A percentile compares a stretch with the other conserved stretches of the same genome.
These are phyloP conservation scores for Mya arenaria DNA, from an alignment of 1,140 invertebrate genomes.

Conservation along the genomic window DNA sequence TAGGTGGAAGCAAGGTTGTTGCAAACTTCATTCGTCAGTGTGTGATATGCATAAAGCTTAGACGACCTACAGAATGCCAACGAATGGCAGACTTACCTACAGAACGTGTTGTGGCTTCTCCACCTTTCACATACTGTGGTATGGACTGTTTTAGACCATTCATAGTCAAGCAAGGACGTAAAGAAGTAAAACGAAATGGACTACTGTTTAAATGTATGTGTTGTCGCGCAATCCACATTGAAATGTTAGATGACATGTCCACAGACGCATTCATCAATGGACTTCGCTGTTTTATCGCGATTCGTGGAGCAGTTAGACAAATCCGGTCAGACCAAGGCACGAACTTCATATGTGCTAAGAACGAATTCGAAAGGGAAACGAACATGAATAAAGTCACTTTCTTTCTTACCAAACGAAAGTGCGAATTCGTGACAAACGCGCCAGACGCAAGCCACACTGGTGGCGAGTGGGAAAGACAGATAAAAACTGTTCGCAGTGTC, in stretches of 20 bases:
- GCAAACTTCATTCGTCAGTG: constrained; percentile 39
- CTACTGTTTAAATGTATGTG: constrained; percentile 59
- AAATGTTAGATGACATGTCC: constrained; percentile 53
- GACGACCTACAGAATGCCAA: constrained; percentile 40
- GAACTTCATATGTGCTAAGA: constrained; percentile 32
- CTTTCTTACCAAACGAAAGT: neutral
- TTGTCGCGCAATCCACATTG: constrained; percentile 58
- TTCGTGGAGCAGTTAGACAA: constrained; percentile 39
- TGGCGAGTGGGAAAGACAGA: constrained; percentile 56
- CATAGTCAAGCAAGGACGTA: constrained; percentile 56
- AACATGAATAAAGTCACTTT: neutral
- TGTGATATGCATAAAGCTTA: constrained; percentile 49
- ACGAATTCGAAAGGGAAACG: neutral
- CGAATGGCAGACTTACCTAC: constrained; percentile 59
- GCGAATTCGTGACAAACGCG: constrained; percentile 34
- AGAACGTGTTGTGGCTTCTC: constrained; percentile 40
- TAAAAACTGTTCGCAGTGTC: constrained; percentile 32
- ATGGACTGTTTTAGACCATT: constrained; percentile 66
- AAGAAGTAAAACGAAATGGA: constrained; percentile 61
- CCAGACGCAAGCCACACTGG: constrained; percentile 49
- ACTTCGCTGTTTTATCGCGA: constrained; percentile 43
- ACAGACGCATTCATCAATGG: constrained; percentile 57
- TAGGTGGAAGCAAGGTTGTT: constrained; percentile 33
- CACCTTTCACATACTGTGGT: constrained; percentile 53
- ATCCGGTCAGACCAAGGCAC: constrained; percentile 50